Evolutionary conservation across 1,140 invertebrate species (phyloP).

Genomic region (Cotesia vestalis): DNA sequence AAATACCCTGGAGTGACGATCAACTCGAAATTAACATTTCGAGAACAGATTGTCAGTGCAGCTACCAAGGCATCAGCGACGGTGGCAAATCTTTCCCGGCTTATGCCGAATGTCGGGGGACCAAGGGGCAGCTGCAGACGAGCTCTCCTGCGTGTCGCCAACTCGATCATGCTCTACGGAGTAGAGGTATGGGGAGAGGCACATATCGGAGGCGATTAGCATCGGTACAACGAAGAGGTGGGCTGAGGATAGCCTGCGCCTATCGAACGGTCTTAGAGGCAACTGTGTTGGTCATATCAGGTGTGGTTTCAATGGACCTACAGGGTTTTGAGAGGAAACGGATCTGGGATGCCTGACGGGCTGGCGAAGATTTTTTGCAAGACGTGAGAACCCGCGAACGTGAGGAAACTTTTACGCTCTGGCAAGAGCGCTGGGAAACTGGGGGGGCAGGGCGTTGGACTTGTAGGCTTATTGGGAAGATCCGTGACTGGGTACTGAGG

Average conservation of each 20-base stretch:
- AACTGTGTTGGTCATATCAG: too few species aligned
- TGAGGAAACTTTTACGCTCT: neutral
- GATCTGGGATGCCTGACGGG: slow-evolving; percentile 34
- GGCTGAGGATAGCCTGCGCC: neutral
- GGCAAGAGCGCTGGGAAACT: too few species aligned
- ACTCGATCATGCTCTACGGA: slow-evolving; percentile 44
- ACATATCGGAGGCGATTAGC: slow-evolving; percentile 37
- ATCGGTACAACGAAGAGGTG: slow-evolving; percentile 36
- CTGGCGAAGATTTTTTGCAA: slow-evolving; percentile 8
- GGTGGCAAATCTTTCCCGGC: slow-evolving; percentile 33
- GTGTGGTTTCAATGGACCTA: too few species aligned
- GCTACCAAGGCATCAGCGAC: slow-evolving; percentile 32
- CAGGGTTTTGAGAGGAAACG: neutral
- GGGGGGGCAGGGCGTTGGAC: neutral
- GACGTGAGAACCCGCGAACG: neutral
- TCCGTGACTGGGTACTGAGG: neutral
- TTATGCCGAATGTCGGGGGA: slow-evolving; percentile 46
- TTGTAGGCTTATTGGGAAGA: neutral
- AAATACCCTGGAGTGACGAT: slow-evolving; percentile 43
- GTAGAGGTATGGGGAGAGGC: slow-evolving; percentile 17
- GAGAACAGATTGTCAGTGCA: slow-evolving; percentile 32
- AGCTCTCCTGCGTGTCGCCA: slow-evolving; percentile 35
- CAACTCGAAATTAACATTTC: slow-evolving; percentile 34
- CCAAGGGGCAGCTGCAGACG: slow-evolving; percentile 38
- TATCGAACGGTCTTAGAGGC: too few species aligned